Evolutionary conservation across 92 coral and sea anemone genomes (phyloP).

Genomic region (Galaxea fascicularis): DNA sequence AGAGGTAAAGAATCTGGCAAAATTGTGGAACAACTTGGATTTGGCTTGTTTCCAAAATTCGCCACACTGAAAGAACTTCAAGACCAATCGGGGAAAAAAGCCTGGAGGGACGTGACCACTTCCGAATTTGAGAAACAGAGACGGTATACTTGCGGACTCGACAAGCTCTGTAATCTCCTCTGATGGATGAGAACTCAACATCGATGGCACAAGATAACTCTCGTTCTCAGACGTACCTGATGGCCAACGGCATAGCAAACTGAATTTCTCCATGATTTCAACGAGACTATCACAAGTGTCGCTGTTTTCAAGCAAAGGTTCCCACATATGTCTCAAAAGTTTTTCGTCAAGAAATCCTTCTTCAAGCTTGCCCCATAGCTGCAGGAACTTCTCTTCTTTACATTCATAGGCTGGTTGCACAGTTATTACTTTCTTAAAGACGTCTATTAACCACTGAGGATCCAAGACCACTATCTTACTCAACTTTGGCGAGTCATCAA

Average conservation of each 20-base stretch:
- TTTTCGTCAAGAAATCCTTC: conserved; percentile 36
- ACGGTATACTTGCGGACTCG: not conserved
- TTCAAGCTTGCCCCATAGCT: conserved; percentile 51
- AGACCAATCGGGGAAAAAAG: conserved; percentile 57
- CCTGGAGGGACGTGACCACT: conserved; percentile 52
- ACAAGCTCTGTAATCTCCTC: not conserved
- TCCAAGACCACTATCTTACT: conserved; percentile 52
- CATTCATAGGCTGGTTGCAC: conserved; percentile 33
- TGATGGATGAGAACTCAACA: conserved; percentile 38
- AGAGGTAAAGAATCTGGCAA: conserved; percentile 46
- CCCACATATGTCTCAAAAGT: conserved; percentile 40
- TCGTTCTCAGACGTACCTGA: not conserved
- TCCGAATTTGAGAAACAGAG: conserved; percentile 53
- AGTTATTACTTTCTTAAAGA: conserved; percentile 65
- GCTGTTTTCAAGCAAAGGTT: conserved; percentile 13
- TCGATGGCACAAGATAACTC: conserved; percentile 59
- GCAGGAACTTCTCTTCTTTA: not conserved
- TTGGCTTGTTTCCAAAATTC: not conserved
- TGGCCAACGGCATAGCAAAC: conserved; percentile 46
- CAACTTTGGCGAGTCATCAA: conserved; percentile 44
- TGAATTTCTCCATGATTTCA: conserved; percentile 55
- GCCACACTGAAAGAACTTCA: conserved; percentile 32
- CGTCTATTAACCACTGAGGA: conserved; percentile 71
- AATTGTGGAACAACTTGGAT: conserved; percentile 35
- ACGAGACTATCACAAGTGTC: conserved; percentile 15